Base-by-base conservation (phyloP, 2,797 vertebrate species). In the Notoglanidium macrostoma region DNA sequence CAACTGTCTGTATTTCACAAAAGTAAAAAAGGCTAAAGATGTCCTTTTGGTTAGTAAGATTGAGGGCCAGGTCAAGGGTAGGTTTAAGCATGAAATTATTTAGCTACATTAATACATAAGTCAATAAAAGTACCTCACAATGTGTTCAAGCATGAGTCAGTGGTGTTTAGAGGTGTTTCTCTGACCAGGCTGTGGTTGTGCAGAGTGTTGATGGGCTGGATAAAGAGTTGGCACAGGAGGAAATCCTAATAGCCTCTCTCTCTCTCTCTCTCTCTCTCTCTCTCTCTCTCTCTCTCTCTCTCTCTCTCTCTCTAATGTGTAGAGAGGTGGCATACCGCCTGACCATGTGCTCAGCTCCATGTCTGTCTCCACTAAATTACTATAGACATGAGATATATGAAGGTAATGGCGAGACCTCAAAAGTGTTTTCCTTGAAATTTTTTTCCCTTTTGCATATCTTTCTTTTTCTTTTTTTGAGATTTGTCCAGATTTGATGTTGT, bases 341-440 rank as follows among this genome's bases (percentile, higher is more conserved):
- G 78, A 44, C 87, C 44, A 40, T 74, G 83, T 85, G 84, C 51
- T 89, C 17, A 4, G 63, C 87, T 55, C 76, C 70, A 46, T n/a
- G 19, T 89, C 89, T 88, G 84, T 89, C 89, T 89, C 87, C 81
- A 76, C 87, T 86, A 90, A 87, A 89, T 86, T 88, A 63, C 80
- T 88, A 86, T 89, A 86, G 85, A 85, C 89, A 82, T 40, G 67
- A 79, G 32, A 11, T 79, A 44, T 15, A 59, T 59, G 5, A 59
- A 59, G 44, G 23, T 59, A 12, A 59, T 59, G 5, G 19, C 2
- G 3, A 59, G 77, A 40, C 11, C 11, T 57, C 12, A 40, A 55
- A 55, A 55, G 46, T 54, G 15, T 77, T 55, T 44, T 74, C n/a
- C 46, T 77, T 15, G 26, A 32, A 17, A 55, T 19, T 14, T 17